Base-by-base conservation (phyloP, 2,113 vertebrate species). In the Semicossyphus pulcher region DNA sequence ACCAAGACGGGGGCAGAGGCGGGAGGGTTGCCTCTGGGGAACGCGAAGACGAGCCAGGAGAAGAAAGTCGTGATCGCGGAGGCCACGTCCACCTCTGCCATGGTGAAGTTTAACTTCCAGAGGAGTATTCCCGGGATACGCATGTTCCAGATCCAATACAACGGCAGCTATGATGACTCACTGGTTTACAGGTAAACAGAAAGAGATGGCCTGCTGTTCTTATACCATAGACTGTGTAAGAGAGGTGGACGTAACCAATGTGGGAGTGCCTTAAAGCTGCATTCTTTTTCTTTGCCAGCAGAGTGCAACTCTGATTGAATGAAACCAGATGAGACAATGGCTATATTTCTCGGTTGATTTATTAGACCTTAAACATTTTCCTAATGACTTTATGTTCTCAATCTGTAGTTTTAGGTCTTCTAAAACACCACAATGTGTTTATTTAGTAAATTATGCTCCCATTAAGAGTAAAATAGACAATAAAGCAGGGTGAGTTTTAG, bases 121-220 rank as follows among this genome's bases (percentile, higher is more conserved):
- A 95, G 96, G 90, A 98, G 96, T 82, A 99, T 99, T 62, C 98
- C 98, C 0, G 97, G 97, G 56, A 99, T 99, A 82, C 96, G 98
- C 80, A 99, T 99, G 98, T 99, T 99, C 88, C 98, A 99, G 85
- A 98, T 99, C 81, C 98, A 99, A 69, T 99, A 99, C 82, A 99
- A 99, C n/a, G 97, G 98, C 78, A 96, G 94, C 78, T 99, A 99
- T 0, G 98, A 99, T 74, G 98, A 99, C 87, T 99, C 98, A 2
- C 92, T 99, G 88, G 97, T 99, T 64, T 99, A 99, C 95, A 98
- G 98, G 98, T 99, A 93, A 95, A 94, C 12, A 76, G 6, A 52
- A 10, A 25, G 7, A 61, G 3, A 45, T 11, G 20, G 12, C 18
- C 3, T 6, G 5, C 14, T 37, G 42, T 31, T 16, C 39, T 37